Evolutionary conservation across 2,888 invertebrate genomes (phyloP), one percentile per base, ranked within the genome.

Genomic region (Periphyllus acericola): DNA sequence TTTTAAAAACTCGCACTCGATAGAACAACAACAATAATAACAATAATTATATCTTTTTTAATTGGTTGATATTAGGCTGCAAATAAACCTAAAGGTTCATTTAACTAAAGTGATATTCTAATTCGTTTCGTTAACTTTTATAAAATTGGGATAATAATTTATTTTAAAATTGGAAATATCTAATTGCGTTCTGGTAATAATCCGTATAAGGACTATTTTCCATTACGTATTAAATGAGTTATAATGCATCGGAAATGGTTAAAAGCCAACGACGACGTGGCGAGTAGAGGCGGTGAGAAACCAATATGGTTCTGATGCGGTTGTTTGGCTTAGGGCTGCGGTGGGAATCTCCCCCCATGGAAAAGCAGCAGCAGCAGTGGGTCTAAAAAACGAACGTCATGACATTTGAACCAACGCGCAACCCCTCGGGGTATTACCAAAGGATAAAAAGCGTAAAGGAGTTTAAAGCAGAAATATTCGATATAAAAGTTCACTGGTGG

Each of bases 381-480:
- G 46, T 32, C 66, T 17, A 29, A 66, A 85, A 85, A 85, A 52
- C 84, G 68, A 85, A 79, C 72, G 86, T 52, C 79, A 40, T 80
- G 80, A 86, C 86, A 86, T 86, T 86, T 72, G 72, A 86, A 79
- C 72, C 72, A 68, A 32, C 29, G 4, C 34, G 79, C 17, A 21
- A 8, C 78, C 85, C 85, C 52, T 46, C 25, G 29, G 86, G 79
- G 86, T 25, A 40, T 86, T 29, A 80, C 72, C 55, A 29, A 52
- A 36, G 86, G 79, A 86, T 80, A 86, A 86, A 86, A 80, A 86
- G 72, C 36, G 55, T 29, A 52, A 78, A 86, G n/a, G 86, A 78
- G 86, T 86, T 80, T 72, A 32, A 29, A 78, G 78, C 72, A 79
- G 60, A 79, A 86, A 86, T 86, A 79, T 72, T 72, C 79, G 68